Base-by-base conservation (phyloP, 2,888 invertebrate genomes). In the Tinea pellionella region DNA sequence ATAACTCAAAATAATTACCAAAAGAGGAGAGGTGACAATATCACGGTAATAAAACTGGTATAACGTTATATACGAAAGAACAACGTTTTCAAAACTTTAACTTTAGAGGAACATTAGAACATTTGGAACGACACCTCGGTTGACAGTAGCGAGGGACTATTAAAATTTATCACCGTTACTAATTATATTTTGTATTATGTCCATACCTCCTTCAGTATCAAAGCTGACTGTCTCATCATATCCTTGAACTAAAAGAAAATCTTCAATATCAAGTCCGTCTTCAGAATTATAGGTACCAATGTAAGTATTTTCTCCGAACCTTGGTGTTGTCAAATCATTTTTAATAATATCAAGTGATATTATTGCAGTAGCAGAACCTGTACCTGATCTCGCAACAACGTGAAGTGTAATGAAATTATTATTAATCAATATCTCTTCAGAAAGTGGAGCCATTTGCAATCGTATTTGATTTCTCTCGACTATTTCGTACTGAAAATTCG, bases 281-380 rank as follows among this genome's bases (percentile, higher is more conserved):
- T 62, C 62, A 37, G 67, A 29, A 29, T 70, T 67, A 62, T 80
- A 82, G 12, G 65, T 67, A 37, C 78, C 81, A 6, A 62, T 65
- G 62, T 83, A 83, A 37, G 80, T 62, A 11, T 68, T 63, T 24
- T 65, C 66, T 61, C 72, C 73, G 62, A 83, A 83, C 2, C 72
- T 66, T 0, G 82, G 83, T 0, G 81, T 80, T 1, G 68, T 61
- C 15, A 65, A 68, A 60, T 83, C 83, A 15, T 81, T 72, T 62
- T 80, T 80, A 59, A 81, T 66, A 56, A 83, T 75, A 51, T 77
- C 75, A 24, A 83, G 66, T n/a, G 69, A 70, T 18, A 80, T 72
- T 59, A 77, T 64, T 37, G 77, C 64, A 13, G 65, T 67, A 7
- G 76, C 68, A 2, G 65, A 62, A 63, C 71, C 77, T 43, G 63